Evolutionary conservation across 2,113 vertebrate species (phyloP).

Genomic region (Zootoca vivipara): DNA sequence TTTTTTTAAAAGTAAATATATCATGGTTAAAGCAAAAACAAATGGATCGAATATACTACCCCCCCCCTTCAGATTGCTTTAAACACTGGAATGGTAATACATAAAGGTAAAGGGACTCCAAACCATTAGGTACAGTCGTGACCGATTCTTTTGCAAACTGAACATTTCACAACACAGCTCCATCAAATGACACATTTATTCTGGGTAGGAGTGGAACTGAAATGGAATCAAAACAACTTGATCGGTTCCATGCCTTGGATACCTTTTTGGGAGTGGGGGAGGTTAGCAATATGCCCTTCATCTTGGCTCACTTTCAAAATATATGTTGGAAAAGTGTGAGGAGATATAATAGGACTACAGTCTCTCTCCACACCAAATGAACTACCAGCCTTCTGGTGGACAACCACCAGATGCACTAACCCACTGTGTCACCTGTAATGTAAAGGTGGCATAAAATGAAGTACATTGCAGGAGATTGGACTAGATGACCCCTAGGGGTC

Average conservation of each 20-base stretch:
- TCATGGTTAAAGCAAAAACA: slow-evolving; percentile 58
- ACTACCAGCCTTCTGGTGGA: no score
- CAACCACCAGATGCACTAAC: no score
- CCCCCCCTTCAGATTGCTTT: slow-evolving; percentile 14
- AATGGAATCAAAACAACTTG: slow-evolving; percentile 61
- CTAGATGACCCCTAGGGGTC: no score
- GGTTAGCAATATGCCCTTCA: slow-evolving; percentile 61
- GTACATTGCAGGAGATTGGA: no score
- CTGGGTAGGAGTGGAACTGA: slow-evolving; percentile 49
- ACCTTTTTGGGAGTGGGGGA: slow-evolving; percentile 1
- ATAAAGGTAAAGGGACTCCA: no score
- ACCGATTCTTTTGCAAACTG: slow-evolving; percentile 63
- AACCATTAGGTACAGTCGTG: no score
- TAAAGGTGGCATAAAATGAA: no score
- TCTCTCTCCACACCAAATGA: not conserved
- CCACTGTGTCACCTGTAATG: no score
- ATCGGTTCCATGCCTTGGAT: slow-evolving; percentile 62
- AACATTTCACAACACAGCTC: slow-evolving; percentile 45
- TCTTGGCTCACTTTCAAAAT: slow-evolving; percentile 62
- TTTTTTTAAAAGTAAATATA: not conserved
- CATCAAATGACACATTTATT: slow-evolving; percentile 57
- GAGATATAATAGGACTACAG: slow-evolving; percentile 17
- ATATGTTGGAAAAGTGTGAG: slow-evolving; percentile 40
- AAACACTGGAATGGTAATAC: slow-evolving; percentile 28
- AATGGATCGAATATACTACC: slow-evolving; percentile 37